Base-by-base conservation (phyloP, 2,113 vertebrate genomes). In the Lepisosteus oculatus region DNA sequence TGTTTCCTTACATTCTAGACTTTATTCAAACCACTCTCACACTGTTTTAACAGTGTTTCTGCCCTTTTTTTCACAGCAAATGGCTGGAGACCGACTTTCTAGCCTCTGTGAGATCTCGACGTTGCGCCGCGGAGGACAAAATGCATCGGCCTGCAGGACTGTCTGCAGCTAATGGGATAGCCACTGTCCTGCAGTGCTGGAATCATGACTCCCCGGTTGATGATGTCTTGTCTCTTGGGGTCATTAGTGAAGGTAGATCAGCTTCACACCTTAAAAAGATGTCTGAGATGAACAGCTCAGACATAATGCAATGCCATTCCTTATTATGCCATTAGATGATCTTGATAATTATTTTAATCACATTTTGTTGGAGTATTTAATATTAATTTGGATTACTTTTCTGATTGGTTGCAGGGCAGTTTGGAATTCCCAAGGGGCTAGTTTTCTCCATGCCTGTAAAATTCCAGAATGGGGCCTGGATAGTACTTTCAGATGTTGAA, bases 391-490 rank as follows among this genome's bases (percentile, higher is more conserved):
- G 14, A 43, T 57, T 8, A 54, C 2, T 43, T 68, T 6, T 64
- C 45, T 43, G 54, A 7, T 44, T 55, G 1, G 65, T 43, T 68
- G 13, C 69, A 99, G 97, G 93, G 0, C 80, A 93, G 4, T 94
- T 90, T 79, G 79, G 76, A 1, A 9, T 96, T 82, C 94, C 94
- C 17, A 79, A 85, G n/a, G 94, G 84, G n/a, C 79, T 95, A 29
- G 82, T 94, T 47, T 90, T 95, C 73, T 97, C 94, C 43, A 85
- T 97, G 80, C 97, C 96, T 8, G 94, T 95, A 45, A 90, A 77
- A 17, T 95, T 95, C 79, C 83, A 79, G 43, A 84, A 89, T 11
- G 93, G 94, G 8, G 77, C 61, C 8, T 98, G 95, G 95, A 77
- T 82, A 5, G 85, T 85, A 57, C 7, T 86, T 61, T 82, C 78